A percentile compares a stretch with the other conserved stretches of the same genome.
These are phyloP conservation scores for Sapajus apella DNA, from an alignment of 2,113 vertebrate species.

Conservation along the genomic window DNA sequence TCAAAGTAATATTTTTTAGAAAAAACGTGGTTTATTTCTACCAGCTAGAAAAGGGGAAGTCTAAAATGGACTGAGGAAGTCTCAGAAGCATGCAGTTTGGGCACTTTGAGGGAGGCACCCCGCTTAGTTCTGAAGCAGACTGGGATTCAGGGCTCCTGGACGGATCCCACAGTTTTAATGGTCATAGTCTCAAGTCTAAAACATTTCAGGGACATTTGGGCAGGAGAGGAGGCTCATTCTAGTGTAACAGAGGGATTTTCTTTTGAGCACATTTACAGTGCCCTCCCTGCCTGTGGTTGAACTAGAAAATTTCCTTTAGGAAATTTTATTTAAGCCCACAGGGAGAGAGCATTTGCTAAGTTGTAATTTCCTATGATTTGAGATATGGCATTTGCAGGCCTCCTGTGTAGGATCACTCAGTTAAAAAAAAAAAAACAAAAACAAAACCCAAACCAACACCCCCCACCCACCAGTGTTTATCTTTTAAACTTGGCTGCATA, in stretches of 20 bases:
- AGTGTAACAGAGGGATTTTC: slow-evolving; percentile 64
- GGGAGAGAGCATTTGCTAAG: slow-evolving; percentile 81
- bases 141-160: background rate
- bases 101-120: accelerated
- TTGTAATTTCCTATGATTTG: slow-evolving; percentile 87
- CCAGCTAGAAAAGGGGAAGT: background rate
- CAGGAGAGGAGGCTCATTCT: slow-evolving; percentile 36
- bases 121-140: background rate
- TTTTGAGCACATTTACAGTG: slow-evolving; percentile 64
- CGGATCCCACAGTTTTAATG: slow-evolving; percentile 44
- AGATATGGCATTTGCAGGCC: slow-evolving; percentile 84
- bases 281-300: slow-evolving; percentile 59
- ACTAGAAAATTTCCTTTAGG: slow-evolving; percentile 75
- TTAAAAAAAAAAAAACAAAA: slow-evolving; percentile 72
- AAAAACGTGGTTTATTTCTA: background rate
- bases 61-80: background rate
- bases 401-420: slow-evolving; percentile 78
- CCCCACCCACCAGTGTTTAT: slow-evolving; percentile 55
- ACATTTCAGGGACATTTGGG: background rate
- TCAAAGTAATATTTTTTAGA: background rate
- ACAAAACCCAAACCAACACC: background rate
- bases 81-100: background rate
- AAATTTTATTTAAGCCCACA: slow-evolving; percentile 81
- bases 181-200: slow-evolving; percentile 45
- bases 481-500: slow-evolving; percentile 69